Evolutionary conservation across 2,797 vertebrate genomes (phyloP).

Genomic region (Sciurus carolinensis): DNA sequence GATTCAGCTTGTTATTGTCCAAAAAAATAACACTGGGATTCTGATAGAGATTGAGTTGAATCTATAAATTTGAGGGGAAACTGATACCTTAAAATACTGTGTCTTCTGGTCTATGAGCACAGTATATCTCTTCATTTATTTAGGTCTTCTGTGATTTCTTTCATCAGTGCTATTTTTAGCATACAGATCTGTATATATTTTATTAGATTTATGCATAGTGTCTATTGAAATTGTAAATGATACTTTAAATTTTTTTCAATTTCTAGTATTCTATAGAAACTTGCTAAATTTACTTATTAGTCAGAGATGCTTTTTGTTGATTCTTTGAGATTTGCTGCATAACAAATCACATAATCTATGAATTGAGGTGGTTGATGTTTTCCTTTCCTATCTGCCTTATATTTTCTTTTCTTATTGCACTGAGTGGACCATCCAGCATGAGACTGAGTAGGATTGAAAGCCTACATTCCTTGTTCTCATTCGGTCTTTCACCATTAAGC

Average conservation of each 20-base stretch:
- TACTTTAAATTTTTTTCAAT: not conserved
- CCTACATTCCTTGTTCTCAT: not conserved
- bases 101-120: not conserved
- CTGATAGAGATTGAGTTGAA: not conserved
- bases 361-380: not conserved
- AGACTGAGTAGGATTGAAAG: not conserved
- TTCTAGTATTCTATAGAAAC: not conserved
- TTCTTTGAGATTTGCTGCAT: not conserved
- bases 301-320: not conserved
- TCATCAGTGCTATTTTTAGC: slow-evolving; percentile 35
- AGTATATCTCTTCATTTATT: not conserved
- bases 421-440: not conserved
- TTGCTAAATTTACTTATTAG: not conserved
- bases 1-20: not conserved
- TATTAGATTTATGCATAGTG: slow-evolving; percentile 8
- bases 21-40: not conserved
- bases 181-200: not conserved
- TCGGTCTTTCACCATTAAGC: slow-evolving; percentile 29
- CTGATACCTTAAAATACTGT: not conserved
- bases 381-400: not conserved
- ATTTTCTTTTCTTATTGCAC: not conserved
- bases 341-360: not conserved
- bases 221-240: not conserved
- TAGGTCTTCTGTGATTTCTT: slow-evolving; percentile 14
- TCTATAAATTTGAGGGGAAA: not conserved